Base-by-base conservation (phyloP, 2,797 vertebrate genomes). In the Oreonectes daqikongensis region DNA sequence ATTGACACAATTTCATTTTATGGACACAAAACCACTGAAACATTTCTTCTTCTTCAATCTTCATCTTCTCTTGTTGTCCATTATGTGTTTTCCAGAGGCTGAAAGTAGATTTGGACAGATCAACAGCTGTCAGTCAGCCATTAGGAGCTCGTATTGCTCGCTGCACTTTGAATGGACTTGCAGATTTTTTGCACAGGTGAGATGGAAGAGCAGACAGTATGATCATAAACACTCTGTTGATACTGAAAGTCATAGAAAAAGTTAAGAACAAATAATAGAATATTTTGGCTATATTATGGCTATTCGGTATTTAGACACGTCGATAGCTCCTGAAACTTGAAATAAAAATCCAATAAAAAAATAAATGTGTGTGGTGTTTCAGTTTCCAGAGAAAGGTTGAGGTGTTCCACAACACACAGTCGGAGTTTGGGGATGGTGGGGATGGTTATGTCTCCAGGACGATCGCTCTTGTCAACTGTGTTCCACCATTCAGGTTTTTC, bases 361-460 rank as follows among this genome's bases (percentile, higher is more conserved):
- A 1, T 67, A 7, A 38, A 35, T 60, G 20, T 66, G 22, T 1
- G 83, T 26, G 50, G 24, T 78, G 11, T 74, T 85, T 48, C 85
- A 98, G 96, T 83, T 97, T 98, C 87, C 95, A 97, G 90, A 94
- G 93, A 59, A 95, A 95, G 2, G 94, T 93, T 0, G 95, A 97
- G 81, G 87, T 94, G 64, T 97, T 97, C 88, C 95, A 97, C 3
- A 92, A 95, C 48, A 90, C 92, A 32, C 86, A 90, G 14, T 90
- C 92, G 0, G 90, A 94, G 81, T 93, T 92, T 79, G 89, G 91
- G 60, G 93, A 95, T 26, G 72, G 86, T 2, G 87, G 92, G 0
- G 92, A 95, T 0, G 84, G 90, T 84, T 95, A 95, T 6, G 88
- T 95, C 69, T 87, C 90, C 80, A 92, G 91, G 42, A 95, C 95